Evolutionary conservation across 2,888 invertebrate species (phyloP).

Genomic region (Machimus rusticus): DNA sequence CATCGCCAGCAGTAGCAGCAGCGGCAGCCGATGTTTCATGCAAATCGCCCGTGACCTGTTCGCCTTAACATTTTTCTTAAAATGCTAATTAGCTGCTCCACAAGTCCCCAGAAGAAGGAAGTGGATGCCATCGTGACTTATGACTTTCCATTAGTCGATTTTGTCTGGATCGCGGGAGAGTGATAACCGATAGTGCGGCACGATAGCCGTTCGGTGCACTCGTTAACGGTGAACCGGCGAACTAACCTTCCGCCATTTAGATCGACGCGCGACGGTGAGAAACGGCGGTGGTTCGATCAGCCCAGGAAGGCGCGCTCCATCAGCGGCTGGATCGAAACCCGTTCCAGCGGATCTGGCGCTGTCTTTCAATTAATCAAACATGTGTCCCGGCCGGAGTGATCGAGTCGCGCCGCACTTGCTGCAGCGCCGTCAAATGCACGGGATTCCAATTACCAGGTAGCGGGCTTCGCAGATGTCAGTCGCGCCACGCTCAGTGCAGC

Average conservation of each 20-base stretch:
- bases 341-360: slow-evolving; percentile 29
- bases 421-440: slow-evolving; percentile 20
- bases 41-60: slow-evolving; percentile 42
- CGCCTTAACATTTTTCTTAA: slow-evolving; percentile 18
- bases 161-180: slow-evolving; percentile 18
- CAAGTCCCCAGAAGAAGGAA: slow-evolving; percentile 9
- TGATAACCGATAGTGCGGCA: slow-evolving; percentile 34
- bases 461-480: slow-evolving; percentile 26
- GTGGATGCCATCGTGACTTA: slow-evolving; percentile 38
- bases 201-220: slow-evolving; percentile 25
- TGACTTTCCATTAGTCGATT: slow-evolving; percentile 39
- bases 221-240: slow-evolving; percentile 1
- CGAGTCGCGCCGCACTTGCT: slow-evolving; percentile 21
- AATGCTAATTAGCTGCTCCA: slow-evolving; percentile 37
- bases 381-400: slow-evolving; percentile 29
- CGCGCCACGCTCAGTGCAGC: slow-evolving; percentile 9
- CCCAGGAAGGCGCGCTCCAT: neutral
- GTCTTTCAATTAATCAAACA: slow-evolving; percentile 43
- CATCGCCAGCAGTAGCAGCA: neutral
- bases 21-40: slow-evolving; percentile 29
- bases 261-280: neutral
- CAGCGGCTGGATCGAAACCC: neutral
- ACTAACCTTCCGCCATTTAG: slow-evolving; percentile 6
- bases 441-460: slow-evolving; percentile 35
- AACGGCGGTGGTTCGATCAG: slow-evolving; percentile 15